Percentiles rank a stretch among this genome's conserved stretches.
These are phyloP conservation scores for Temnothorax rugatulus DNA, from an alignment of 2,888 invertebrate species.

Conservation along the genomic window DNA sequence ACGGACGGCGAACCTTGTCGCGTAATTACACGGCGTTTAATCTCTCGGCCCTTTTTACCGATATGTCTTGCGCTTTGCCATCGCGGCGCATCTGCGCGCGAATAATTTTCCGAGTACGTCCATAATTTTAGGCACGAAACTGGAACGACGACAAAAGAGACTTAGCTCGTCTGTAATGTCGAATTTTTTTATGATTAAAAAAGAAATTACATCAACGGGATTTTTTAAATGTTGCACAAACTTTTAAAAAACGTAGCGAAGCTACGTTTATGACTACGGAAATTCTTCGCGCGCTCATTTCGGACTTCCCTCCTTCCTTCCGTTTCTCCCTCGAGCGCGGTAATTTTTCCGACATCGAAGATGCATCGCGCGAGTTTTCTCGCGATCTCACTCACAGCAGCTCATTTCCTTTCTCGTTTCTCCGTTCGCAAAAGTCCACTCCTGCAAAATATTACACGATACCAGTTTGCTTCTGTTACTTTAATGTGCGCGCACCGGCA, in stretches of 20 bases:
- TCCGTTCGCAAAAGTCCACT: slow-evolving; percentile 28
- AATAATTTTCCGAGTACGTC: not conserved
- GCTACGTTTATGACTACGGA: slow-evolving; percentile 5
- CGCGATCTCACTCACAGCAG: slow-evolving; percentile 37
- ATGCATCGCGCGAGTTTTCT: slow-evolving; percentile 51
- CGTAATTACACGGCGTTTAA: slow-evolving; percentile 77
- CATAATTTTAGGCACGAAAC: slow-evolving; percentile 34
- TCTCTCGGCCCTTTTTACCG: slow-evolving; percentile 67
- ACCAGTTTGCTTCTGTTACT: slow-evolving; percentile 40
- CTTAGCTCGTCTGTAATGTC: not conserved
- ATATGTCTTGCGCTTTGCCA: slow-evolving; percentile 55
- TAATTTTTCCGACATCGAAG: slow-evolving; percentile 54
- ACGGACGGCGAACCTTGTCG: slow-evolving; percentile 75
- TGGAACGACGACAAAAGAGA: slow-evolving; percentile 1
- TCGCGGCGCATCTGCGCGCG: slow-evolving; percentile 41
- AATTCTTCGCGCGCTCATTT: slow-evolving; percentile 38
- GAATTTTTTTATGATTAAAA: slow-evolving; percentile 14
- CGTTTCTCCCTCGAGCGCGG: slow-evolving; percentile 36
- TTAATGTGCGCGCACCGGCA: slow-evolving; percentile 19
- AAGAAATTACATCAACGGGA: slow-evolving; percentile 26
- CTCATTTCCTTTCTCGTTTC: slow-evolving; percentile 39
- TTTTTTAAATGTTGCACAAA: slow-evolving; percentile 35
- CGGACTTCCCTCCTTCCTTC: slow-evolving; percentile 34
- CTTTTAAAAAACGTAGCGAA: not conserved
- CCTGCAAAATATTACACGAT: slow-evolving; percentile 43